Base-by-base conservation (phyloP, 2,888 invertebrate genomes). In the Acronicta aceris region DNA sequence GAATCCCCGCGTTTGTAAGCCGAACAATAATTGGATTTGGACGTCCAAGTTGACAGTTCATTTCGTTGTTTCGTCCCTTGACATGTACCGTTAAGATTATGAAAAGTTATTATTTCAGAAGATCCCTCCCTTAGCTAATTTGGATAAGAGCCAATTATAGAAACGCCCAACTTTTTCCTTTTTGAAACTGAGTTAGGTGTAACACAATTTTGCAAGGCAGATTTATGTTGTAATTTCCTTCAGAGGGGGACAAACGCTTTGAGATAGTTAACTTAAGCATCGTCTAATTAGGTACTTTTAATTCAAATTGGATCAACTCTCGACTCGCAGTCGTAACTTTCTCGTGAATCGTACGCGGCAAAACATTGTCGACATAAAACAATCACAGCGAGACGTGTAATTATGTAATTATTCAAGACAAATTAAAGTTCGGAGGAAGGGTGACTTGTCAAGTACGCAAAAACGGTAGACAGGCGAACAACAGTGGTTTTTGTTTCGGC, bases 21-120 rank as follows among this genome's bases (percentile, higher is more conserved):
- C 83, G 79, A 87, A 87, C 88, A 88, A 89, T 93, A 93, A 94
- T 93, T 93, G 92, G 91, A 92, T 93, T 92, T 89, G 89, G 89
- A 88, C 89, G 87, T 91, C 89, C 86, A 86, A 84, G 92, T 91
- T 92, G 93, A 93, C 93, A 93, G 93, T 92, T 93, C 90, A 93
- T 93, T 93, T 90, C 85, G 90, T 88, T 91, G 90, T 89, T 87
- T 85, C 88, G 84, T 85, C 89, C 89, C 86, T 83, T 89, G 89
- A 90, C 89, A 89, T 91, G 88, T 89, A 87, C 89, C 85, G 89
- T 89, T 87, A 88, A 88, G 91, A 91, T 90, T 91, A 90, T 92
- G 89, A 91, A 90, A 91, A 91, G 88, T 91, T 92, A 90, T 91
- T 90, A 89, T 86, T 84, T 88, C 81, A 80, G 81, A 84, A 86